Conservation (phyloP, 2,888 invertebrate species). For the Eretmocerus hayati region DNA sequence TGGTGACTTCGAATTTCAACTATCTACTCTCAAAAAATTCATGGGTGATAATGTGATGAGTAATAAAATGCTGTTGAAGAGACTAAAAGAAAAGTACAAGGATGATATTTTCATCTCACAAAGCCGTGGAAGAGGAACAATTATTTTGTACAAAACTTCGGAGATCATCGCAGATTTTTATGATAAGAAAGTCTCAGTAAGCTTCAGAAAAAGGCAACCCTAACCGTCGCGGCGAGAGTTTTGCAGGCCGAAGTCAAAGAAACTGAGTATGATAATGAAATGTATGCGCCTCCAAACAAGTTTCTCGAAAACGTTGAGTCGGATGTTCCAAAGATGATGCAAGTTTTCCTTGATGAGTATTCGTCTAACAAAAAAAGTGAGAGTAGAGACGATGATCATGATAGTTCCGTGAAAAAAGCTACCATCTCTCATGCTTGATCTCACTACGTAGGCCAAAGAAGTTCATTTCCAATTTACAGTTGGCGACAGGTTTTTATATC, state of each 20-base stretch:
- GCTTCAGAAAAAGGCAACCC: neutral
- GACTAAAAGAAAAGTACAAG: too few species aligned
- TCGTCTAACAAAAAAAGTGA: neutral
- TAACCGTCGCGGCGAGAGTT: slow-evolving; percentile 9
- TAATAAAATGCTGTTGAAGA: too few species aligned
- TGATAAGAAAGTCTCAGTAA: too few species aligned
- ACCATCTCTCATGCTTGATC: neutral
- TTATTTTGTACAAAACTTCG: too few species aligned
- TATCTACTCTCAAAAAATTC: too few species aligned
- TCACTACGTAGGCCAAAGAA: slow-evolving; percentile 5
- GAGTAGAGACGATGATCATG: neutral
- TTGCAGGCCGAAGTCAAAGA: slow-evolving; percentile 7
- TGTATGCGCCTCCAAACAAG: neutral
- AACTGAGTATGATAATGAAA: neutral
- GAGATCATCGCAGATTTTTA: too few species aligned
- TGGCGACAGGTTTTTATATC: slow-evolving; percentile 14
- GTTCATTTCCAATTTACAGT: slow-evolving; percentile 9
- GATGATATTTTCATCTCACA: too few species aligned
- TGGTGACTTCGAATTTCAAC: too few species aligned
- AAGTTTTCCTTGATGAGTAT: slow-evolving; percentile 6
- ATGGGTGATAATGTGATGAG: too few species aligned
- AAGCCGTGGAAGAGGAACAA: too few species aligned
- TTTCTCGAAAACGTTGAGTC: slow-evolving; percentile 6
- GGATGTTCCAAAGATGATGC: slow-evolving; percentile 6
- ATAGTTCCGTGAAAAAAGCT: neutral